A percentile compares a stretch with the other conserved stretches of the same genome.
Conservation (phyloP, 2,888 invertebrate genomes). For the Acanthacorydalis orientalis region DNA sequence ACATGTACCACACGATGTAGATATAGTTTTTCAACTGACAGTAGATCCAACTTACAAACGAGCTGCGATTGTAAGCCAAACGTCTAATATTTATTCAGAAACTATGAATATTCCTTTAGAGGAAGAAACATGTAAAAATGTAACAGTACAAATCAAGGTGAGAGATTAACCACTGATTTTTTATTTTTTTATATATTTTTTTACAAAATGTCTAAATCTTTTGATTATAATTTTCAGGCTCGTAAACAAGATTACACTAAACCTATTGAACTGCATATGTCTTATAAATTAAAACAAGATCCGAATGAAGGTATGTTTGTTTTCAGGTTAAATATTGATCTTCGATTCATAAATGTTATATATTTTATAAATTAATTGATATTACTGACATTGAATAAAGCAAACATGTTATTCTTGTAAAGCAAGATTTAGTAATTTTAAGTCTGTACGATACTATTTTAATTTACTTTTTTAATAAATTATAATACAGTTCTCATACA, state of each 20-base stretch:
- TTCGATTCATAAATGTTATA: too few species aligned
- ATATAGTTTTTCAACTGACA: not conserved
- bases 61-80: not conserved
- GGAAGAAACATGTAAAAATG: not conserved
- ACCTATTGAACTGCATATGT: not conserved
- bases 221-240: not conserved
- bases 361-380: too few species aligned
- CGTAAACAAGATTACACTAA: not conserved
- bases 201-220: not conserved
- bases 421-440: too few species aligned
- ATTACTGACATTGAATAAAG: too few species aligned
- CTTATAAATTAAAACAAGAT: too few species aligned
- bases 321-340: not conserved
- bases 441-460: too few species aligned
- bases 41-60: slow-evolving; percentile 1
- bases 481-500: too few species aligned
- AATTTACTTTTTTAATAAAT: too few species aligned
- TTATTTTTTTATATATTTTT: too few species aligned
- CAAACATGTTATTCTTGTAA: too few species aligned
- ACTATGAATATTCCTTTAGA: not conserved
- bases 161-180: too few species aligned
- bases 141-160: not conserved
- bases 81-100: not conserved
- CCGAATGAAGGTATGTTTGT: too few species aligned
- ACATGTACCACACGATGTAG: not conserved